Evolutionary conservation across 2,888 invertebrate genomes (phyloP).

Genomic region (Augochlorella aurata): DNA sequence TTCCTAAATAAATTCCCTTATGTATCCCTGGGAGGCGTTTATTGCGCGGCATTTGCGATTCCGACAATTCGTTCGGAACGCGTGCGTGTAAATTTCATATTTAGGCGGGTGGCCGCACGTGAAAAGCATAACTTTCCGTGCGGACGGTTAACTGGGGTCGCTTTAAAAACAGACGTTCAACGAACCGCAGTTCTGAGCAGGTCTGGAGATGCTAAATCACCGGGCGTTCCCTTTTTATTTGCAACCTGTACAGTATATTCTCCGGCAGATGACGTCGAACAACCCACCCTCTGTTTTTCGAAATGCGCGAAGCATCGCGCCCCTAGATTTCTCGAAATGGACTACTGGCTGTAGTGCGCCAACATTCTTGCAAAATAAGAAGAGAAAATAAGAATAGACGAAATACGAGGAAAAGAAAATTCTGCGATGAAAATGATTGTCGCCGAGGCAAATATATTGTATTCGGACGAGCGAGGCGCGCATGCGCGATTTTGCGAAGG

Average conservation of each 20-base stretch:
- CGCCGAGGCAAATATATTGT: not conserved
- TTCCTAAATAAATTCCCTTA: slow-evolving; percentile 19
- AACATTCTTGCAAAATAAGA: no score
- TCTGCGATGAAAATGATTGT: not conserved
- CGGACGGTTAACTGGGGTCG: slow-evolving; percentile 42
- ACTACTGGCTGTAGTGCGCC: no score
- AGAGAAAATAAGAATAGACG: no score
- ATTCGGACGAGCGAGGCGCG: not conserved
- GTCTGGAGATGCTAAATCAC: slow-evolving; percentile 52
- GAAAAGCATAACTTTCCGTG: slow-evolving; percentile 54
- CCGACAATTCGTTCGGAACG: slow-evolving; percentile 17
- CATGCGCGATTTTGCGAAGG: slow-evolving; percentile 56
- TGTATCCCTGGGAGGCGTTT: not conserved
- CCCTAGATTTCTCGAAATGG: slow-evolving; percentile 2
- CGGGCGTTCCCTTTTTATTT: slow-evolving; percentile 48
- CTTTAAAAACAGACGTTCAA: slow-evolving; percentile 54
- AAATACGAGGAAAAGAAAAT: not conserved
- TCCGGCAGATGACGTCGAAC: slow-evolving; percentile 32
- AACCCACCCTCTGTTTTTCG: slow-evolving; percentile 4
- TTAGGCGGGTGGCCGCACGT: slow-evolving; percentile 47
- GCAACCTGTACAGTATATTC: slow-evolving; percentile 54
- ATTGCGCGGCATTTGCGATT: not conserved
- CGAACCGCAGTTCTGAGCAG: slow-evolving; percentile 35
- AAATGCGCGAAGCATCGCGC: slow-evolving; percentile 37
- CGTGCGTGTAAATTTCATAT: slow-evolving; percentile 37